phyloP scores from a whole-genome alignment of 2,113 vertebrate species.

The Ranitomeya imitator region DNA sequence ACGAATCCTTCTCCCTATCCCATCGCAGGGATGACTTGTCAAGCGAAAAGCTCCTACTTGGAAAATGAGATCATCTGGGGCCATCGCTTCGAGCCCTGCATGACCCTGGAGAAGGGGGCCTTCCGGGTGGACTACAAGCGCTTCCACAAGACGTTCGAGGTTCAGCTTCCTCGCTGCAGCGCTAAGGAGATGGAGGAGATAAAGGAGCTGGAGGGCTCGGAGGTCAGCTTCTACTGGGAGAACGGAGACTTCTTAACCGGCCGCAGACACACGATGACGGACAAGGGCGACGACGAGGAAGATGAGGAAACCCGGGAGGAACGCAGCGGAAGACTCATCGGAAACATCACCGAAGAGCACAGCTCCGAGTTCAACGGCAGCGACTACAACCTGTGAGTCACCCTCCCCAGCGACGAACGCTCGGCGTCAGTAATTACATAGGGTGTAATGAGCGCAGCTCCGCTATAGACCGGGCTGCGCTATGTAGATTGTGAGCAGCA shows the following conservation, averaged over 20 bases:
- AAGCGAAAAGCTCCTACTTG: slow-evolving; percentile 60
- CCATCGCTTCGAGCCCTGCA: slow-evolving; percentile 62
- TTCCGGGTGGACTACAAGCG: slow-evolving; percentile 61
- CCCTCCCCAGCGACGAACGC: no score
- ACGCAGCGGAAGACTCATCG: slow-evolving; percentile 52
- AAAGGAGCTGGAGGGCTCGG: slow-evolving; percentile 45
- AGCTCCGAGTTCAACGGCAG: slow-evolving; percentile 49
- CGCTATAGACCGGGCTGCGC: no score
- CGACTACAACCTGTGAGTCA: slow-evolving; percentile 33
- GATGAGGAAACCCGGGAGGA: not conserved
- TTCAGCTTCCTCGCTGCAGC: slow-evolving; percentile 62
- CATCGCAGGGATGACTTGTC: slow-evolving; percentile 61
- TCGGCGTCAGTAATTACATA: no score
- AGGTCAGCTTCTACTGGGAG: slow-evolving; percentile 53
- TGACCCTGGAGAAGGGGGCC: slow-evolving; percentile 61
- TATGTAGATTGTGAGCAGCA: no score
- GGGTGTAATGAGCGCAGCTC: no score
- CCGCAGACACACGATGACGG: slow-evolving; percentile 38
- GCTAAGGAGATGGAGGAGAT: slow-evolving; percentile 58
- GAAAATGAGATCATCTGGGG: slow-evolving; percentile 62
- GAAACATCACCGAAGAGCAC: slow-evolving; percentile 60
- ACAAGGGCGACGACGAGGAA: not conserved
- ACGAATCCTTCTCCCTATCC: not conserved
- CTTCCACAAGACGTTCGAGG: slow-evolving; percentile 64
- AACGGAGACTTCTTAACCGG: slow-evolving; percentile 30